Conservation (phyloP, 2,888 invertebrate species). For the Acanthopleura granulata region DNA sequence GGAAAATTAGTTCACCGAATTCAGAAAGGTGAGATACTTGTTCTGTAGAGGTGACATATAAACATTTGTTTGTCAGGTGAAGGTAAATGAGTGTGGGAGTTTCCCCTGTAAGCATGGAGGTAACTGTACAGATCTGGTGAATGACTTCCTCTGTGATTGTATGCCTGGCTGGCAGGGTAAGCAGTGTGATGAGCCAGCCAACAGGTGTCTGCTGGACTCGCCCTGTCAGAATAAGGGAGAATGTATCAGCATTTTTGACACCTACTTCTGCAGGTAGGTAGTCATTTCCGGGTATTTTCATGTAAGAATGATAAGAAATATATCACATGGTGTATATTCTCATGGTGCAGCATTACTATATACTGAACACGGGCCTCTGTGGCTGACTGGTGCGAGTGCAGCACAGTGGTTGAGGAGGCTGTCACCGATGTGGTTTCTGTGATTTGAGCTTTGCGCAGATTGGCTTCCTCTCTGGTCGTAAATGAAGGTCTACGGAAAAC, state of each 20-base stretch:
- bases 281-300: not conserved
- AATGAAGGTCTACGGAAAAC: too few relatives aligned
- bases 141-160: conserved; percentile 39
- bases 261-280: conserved; percentile 52
- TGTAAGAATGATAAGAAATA: too few relatives aligned
- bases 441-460: too few relatives aligned
- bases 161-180: conserved; percentile 41
- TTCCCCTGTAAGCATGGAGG: conserved; percentile 95
- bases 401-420: too few relatives aligned
- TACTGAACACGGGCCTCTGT: too few relatives aligned
- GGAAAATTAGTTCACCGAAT: too few relatives aligned
- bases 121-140: conserved; percentile 72
- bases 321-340: too few relatives aligned
- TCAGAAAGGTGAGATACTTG: not conserved
- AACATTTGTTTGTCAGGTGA: conserved; percentile 60
- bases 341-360: too few relatives aligned
- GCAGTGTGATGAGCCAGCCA: conserved; percentile 36
- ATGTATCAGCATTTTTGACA: conserved; percentile 42
- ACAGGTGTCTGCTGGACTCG: conserved; percentile 69
- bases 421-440: too few relatives aligned
- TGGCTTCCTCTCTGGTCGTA: too few relatives aligned
- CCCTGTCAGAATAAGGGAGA: conserved; percentile 29
- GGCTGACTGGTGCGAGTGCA: too few relatives aligned
- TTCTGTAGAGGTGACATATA: not conserved
- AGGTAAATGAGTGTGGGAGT: conserved; percentile 91